phyloP scores from a whole-genome alignment of 1,140 invertebrate species.

The Pemphigus obesinymphae region DNA sequence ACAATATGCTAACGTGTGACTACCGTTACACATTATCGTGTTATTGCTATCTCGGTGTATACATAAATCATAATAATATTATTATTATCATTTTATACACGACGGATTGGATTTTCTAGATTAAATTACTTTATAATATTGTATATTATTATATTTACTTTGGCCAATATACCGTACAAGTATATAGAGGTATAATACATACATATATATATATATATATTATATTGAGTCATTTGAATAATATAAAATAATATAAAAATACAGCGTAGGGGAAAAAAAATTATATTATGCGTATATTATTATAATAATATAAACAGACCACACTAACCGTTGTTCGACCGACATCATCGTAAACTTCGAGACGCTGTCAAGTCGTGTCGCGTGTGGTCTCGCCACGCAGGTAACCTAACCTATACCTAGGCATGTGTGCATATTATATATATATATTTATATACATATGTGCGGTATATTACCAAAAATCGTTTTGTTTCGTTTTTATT shows the following conservation, averaged over 20 bases:
- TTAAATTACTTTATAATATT: too few species aligned
- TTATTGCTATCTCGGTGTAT: too few species aligned
- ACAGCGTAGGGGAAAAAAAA: neutral
- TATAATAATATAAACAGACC: conserved; percentile 15
- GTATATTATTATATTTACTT: neutral
- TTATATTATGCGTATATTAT: neutral
- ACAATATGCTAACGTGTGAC: too few species aligned
- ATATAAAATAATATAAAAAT: neutral
- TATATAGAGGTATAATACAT: neutral
- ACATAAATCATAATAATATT: too few species aligned
- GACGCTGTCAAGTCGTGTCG: conserved; percentile 35
- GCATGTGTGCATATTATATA: too few species aligned
- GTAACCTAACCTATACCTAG: neutral
- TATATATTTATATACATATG: neutral
- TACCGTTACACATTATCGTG: too few species aligned
- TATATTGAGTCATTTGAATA: neutral
- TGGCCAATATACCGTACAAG: too few species aligned
- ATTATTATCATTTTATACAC: neutral
- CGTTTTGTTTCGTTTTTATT: conserved; percentile 27
- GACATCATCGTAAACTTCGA: conserved; percentile 29
- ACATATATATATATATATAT: neutral
- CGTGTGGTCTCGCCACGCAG: conserved; percentile 27
- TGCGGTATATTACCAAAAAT: neutral
- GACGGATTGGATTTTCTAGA: neutral
- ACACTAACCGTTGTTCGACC: conserved; percentile 25